Percentiles rank a stretch among this genome's conserved stretches.
These are phyloP conservation scores for Falco columbarius DNA, from an alignment of 2,797 vertebrate genomes.

Conservation along the genomic window DNA sequence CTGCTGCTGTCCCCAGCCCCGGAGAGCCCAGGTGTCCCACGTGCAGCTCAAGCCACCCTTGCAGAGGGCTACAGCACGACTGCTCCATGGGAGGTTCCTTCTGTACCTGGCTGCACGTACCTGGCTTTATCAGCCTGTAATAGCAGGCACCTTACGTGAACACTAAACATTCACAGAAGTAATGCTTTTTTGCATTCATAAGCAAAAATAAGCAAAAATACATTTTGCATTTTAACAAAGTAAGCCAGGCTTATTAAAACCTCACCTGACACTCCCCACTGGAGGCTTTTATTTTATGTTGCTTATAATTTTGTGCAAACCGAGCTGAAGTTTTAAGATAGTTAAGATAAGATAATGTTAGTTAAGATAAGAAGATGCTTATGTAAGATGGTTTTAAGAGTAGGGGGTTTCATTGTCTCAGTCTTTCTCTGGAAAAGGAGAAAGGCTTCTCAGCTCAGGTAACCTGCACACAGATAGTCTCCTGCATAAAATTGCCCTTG, in stretches of 20 bases:
- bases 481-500: background rate
- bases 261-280: background rate
- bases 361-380: background rate
- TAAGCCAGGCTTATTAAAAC: background rate
- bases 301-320: background rate
- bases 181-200: too few relatives aligned
- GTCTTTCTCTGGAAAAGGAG: background rate
- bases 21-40: fast-evolving
- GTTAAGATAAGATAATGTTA: background rate
- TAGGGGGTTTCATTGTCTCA: background rate
- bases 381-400: background rate
- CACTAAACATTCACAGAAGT: background rate
- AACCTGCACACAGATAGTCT: background rate
- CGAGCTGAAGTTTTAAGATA: background rate
- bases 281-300: background rate
- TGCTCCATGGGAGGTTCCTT: background rate
- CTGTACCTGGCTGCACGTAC: background rate
- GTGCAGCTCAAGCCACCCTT: fast-evolving
- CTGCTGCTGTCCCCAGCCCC: background rate
- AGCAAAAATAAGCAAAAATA: too few relatives aligned
- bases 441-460: background rate
- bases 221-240: too few relatives aligned
- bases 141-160: background rate
- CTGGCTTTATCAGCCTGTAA: background rate
- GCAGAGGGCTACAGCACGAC: too few relatives aligned